Evolutionary conservation across 2,797 vertebrate species (phyloP).

Genomic region (Gastrophryne carolinensis): DNA sequence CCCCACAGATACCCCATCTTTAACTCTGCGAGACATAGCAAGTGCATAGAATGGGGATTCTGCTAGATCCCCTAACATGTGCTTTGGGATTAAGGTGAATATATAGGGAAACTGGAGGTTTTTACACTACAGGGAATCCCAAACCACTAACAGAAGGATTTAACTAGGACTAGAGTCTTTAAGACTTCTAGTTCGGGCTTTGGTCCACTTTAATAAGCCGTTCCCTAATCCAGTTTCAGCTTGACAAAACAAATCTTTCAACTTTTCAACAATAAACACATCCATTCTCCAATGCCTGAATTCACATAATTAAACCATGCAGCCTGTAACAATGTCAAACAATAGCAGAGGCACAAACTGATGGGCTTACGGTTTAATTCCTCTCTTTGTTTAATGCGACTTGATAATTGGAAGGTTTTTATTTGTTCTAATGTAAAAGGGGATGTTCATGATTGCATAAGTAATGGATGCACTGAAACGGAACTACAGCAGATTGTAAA

Average conservation of each 20-base stretch:
- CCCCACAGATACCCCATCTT: no score
- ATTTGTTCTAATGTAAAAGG: neutral
- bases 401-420: conserved; percentile 1
- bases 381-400: conserved; percentile 13
- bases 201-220: conserved; percentile 25
- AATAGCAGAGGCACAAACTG: neutral
- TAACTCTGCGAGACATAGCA: no score
- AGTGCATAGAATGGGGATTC: no score
- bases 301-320: conserved; percentile 25
- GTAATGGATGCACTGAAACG: neutral
- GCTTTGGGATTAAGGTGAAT: no score
- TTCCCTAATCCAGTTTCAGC: conserved; percentile 19
- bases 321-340: conserved; percentile 15
- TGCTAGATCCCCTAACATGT: no score
- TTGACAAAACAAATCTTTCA: conserved; percentile 42
- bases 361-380: conserved; percentile 11
- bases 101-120: no score
- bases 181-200: no score
- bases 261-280: conserved; percentile 16
- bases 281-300: conserved; percentile 25
- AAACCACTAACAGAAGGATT: no score
- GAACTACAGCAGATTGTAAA: no score
- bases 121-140: no score
- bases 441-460: conserved; percentile 5
- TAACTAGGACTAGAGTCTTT: no score